Evolutionary conservation across 2,113 vertebrate genomes (phyloP), one percentile per base, ranked within the genome.

Genomic region (Pollachius pollachius): DNA sequence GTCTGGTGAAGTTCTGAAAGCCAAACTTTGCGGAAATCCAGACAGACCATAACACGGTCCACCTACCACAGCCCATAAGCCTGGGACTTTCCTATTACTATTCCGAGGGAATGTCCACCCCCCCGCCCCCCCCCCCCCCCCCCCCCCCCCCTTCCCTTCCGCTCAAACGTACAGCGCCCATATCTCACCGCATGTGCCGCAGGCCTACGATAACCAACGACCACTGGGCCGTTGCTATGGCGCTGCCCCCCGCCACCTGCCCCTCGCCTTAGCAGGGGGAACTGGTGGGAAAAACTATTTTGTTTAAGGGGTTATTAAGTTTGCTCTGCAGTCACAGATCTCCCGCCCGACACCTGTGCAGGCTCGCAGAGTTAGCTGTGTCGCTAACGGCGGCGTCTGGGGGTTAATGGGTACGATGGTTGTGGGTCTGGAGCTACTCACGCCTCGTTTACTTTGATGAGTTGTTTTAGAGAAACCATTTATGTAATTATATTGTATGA

Each of bases 41-140:
- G 85, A 86, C 85, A 86, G 80, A 71, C 78, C 82, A 89, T 86
- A 81, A 85, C 84, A 89, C 85, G 82, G 64, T 89, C 82, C 82
- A 84, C 73, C 81, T 85, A 52, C 69, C 85, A 82, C 75, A 81
- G 81, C 67, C 70, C 82, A 84, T 84, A 83, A 84, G 82, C 82
- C 78, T 68, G 27, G 60, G 71, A 75, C 78, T 84, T 72, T 41
- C 37, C 80, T 78, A 83, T 86, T 73, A 79, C 80, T 78, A 83
- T 86, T 73, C 77, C 77, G 9, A 18, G 68, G 56, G 73, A 76
- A 72, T 41, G 3, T 41, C 37, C 37, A 7, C 37, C 3, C 5
- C 34, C 67, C 71, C n/a, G 4, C 3, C 7, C 7, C 34, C 81
- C 69, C 73, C 76, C 62, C 68, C 74, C 68, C n/a, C n/a, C n/a